Evolutionary conservation across 2,888 invertebrate genomes (phyloP), one percentile per base, ranked within the genome.

Genomic region (Drosophila atripex): DNA sequence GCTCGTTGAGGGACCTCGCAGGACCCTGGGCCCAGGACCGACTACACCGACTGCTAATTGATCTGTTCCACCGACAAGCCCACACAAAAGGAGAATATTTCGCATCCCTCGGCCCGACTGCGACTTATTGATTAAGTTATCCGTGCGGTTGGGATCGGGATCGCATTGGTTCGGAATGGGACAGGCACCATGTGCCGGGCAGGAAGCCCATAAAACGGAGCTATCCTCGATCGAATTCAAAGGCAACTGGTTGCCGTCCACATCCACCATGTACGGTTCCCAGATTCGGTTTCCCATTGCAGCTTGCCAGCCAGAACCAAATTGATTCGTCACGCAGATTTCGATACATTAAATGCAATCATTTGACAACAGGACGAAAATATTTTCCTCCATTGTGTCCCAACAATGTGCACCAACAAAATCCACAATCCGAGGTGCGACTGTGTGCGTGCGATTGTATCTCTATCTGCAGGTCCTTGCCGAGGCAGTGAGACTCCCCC

Each of bases 291-390:
- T 53, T 54, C 53, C 47, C 55, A 53, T 32, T 70, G 70, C 70
- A 70, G 70, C 70, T 69, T 71, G 72, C 65, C 52, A 55, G 71
- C 64, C 71, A 55, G 72, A 73, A 75, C 76, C 63, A 77, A 91
- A 90, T 88, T 82, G 88, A 89, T 91, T 91, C 89, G 91, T 91
- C 86, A 89, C 90, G 88, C 90, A 84, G 90, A 90, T 91, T 91
- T 89, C 85, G 88, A 90, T 90, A 89, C 90, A 91, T 90, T 91
- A 89, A 90, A 90, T 89, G 89, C 90, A 90, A 91, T 91, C 91
- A 91, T 91, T 90, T 90, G 90, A 91, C 91, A 91, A 90, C 90
- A 91, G 91, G 90, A 91, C 89, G 90, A 91, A 90, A 90, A 90
- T 88, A 90, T 88, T 90, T 89, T 88, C 78, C 79, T 82, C 84